phyloP scores from a whole-genome alignment of 2,113 vertebrate genomes.

The Pollimyrus isidori region DNA sequence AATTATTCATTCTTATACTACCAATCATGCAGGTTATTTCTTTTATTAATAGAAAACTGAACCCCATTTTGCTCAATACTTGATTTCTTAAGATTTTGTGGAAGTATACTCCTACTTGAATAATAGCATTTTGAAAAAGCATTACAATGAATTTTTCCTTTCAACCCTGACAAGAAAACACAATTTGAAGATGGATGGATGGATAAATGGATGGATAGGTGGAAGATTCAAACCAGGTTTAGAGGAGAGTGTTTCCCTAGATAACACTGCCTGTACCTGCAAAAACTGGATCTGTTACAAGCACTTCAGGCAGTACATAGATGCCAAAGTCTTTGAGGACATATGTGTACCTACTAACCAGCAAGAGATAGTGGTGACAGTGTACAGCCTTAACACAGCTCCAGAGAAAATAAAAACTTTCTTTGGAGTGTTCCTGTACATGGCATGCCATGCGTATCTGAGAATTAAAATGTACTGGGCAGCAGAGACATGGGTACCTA shows the following conservation, averaged over 20 bases:
- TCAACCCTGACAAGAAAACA: not conserved
- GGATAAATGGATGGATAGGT: not conserved
- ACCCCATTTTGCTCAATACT: not conserved
- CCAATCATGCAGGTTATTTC: not conserved
- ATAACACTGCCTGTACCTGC: slow-evolving; percentile 3
- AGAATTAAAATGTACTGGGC: slow-evolving; percentile 15
- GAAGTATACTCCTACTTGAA: not conserved
- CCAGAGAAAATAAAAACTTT: slow-evolving; percentile 13
- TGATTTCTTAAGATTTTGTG: not conserved
- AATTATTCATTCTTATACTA: not conserved
- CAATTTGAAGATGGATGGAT: not conserved
- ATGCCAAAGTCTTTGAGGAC: slow-evolving; percentile 12
- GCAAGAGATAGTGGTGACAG: slow-evolving; percentile 12
- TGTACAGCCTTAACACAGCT: not conserved
- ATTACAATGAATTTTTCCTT: not conserved
- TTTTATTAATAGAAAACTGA: not conserved
- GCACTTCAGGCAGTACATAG: slow-evolving; percentile 10
- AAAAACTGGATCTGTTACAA: not conserved
- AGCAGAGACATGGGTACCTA: not conserved
- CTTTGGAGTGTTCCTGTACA: not conserved
- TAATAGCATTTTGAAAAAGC: not conserved
- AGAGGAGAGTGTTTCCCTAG: not conserved
- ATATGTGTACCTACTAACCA: slow-evolving; percentile 1
- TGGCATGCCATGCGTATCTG: not conserved
- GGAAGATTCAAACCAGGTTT: not conserved